phyloP scores from a whole-genome alignment of 2,888 invertebrate genomes.

The Morinoia aosen region DNA sequence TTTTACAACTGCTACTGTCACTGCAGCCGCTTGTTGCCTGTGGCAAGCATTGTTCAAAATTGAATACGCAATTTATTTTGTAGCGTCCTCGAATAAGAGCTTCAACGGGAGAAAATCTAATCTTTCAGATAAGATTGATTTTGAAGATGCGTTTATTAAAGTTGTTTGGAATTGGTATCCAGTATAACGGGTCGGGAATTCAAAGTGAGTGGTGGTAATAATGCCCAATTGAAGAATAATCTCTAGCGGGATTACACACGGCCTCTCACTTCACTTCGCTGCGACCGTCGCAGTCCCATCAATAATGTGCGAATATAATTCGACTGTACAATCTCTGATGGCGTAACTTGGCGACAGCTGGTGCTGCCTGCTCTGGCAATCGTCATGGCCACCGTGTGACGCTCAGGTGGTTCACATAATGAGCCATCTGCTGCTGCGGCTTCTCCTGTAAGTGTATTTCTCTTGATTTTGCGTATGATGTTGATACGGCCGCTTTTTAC shows the following conservation, averaged over 20 bases:
- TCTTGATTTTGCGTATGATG: too few species aligned
- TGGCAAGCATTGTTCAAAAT: too few species aligned
- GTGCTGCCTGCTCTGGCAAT: not conserved
- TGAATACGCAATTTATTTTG: too few species aligned
- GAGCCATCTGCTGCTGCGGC: not conserved
- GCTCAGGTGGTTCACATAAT: not conserved
- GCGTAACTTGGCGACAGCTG: constrained; percentile 1
- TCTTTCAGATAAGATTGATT: too few species aligned
- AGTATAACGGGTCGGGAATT: not conserved
- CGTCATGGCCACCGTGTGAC: not conserved
- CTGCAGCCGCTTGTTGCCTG: too few species aligned
- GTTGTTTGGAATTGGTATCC: too few species aligned
- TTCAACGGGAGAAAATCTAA: too few species aligned
- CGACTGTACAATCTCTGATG: not conserved
- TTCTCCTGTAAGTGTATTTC: too few species aligned
- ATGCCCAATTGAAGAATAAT: not conserved
- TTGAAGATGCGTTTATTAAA: too few species aligned
- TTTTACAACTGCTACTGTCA: too few species aligned
- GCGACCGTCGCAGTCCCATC: not conserved
- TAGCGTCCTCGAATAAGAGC: too few species aligned
- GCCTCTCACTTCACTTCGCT: not conserved
- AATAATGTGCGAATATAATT: not conserved
- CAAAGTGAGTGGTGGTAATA: not conserved
- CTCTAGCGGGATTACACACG: not conserved
- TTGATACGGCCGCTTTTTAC: too few species aligned